Conservation (phyloP, 2,888 invertebrate genomes). For the Scrobipalpa atriplicella region DNA sequence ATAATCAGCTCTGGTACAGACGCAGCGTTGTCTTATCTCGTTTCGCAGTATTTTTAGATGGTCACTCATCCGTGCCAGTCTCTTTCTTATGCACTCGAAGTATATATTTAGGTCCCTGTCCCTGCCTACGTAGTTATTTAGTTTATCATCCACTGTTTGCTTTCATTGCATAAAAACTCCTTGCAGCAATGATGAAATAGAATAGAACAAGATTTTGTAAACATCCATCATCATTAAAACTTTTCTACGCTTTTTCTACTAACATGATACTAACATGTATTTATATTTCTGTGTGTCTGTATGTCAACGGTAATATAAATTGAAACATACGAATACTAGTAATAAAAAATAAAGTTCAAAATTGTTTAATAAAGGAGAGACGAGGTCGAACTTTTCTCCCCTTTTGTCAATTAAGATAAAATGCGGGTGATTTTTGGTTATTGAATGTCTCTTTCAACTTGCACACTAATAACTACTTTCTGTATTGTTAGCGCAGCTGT, state of each 20-base stretch:
- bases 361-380: background rate
- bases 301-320: too few species aligned
- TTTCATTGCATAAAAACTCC: too few species aligned
- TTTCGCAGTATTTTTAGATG: constrained; percentile 25
- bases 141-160: too few species aligned
- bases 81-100: background rate
- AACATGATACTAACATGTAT: too few species aligned
- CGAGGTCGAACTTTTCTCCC: constrained; percentile 1
- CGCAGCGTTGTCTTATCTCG: constrained; percentile 26
- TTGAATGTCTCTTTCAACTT: constrained; percentile 12
- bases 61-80: background rate
- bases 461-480: background rate
- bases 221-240: too few species aligned
- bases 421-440: constrained; percentile 14
- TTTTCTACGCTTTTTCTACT: too few species aligned
- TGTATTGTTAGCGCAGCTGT: background rate
- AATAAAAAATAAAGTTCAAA: background rate
- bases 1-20: constrained; percentile 6
- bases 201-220: too few species aligned
- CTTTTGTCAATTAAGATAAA: constrained; percentile 2
- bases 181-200: too few species aligned
- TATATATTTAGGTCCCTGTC: too few species aligned
- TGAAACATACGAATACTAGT: too few species aligned
- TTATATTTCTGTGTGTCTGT: too few species aligned
- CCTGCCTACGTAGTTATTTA: too few species aligned